These are phyloP conservation scores for Apostichopus parvimensis DNA, from an alignment of 35 echinoderm and acorn worm species.

Conservation along the genomic window DNA sequence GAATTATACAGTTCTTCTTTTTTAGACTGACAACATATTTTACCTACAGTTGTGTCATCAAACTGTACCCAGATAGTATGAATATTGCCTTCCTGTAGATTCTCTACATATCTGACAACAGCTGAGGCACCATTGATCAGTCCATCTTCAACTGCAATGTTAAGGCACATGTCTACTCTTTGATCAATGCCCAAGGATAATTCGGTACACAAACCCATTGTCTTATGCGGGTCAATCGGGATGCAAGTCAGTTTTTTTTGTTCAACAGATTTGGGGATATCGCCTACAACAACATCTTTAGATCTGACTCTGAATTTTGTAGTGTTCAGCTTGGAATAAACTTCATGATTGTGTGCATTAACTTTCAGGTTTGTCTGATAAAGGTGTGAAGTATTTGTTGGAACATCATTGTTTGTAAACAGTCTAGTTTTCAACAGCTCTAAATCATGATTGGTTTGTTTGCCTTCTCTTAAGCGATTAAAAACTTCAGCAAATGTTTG, in stretches of 20 bases:
- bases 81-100: not conserved
- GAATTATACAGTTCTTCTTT: not conserved
- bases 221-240: constrained; percentile 13
- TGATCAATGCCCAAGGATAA: constrained; percentile 13
- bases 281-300: constrained; percentile 1
- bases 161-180: not conserved
- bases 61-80: constrained; percentile 45
- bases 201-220: not conserved
- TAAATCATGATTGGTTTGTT: constrained; percentile 25
- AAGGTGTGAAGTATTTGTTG: constrained; percentile 35
- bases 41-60: constrained; percentile 16
- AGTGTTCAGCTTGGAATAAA: constrained; percentile 20
- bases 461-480: not conserved
- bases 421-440: not conserved
- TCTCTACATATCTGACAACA: not conserved
- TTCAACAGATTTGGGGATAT: not conserved
- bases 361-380: not conserved
- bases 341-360: constrained; percentile 14
- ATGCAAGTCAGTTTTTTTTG: not conserved
- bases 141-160: constrained; percentile 44
- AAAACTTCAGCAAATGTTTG: constrained; percentile 26
- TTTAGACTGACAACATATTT: not conserved
- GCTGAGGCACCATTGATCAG: constrained; percentile 40
- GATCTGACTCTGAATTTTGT: constrained; percentile 9
- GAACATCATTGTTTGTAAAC: not conserved